Evolutionary conservation across 2,113 vertebrate genomes (phyloP).

Genomic region (Gallinago paraguaiae): DNA sequence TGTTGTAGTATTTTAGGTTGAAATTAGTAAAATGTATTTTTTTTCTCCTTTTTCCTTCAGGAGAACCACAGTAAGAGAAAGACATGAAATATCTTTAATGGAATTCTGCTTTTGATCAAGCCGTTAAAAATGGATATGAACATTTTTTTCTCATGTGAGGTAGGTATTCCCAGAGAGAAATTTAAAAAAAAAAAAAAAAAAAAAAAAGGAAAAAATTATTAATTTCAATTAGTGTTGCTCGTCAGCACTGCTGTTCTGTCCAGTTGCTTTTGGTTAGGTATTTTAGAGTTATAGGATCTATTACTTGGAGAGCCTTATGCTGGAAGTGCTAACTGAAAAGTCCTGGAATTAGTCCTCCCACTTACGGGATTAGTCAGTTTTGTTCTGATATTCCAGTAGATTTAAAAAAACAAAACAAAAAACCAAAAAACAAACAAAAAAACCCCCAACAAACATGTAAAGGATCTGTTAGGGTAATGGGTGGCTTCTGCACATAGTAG

Average conservation of each 20-base stretch:
- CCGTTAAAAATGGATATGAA: conserved; percentile 54
- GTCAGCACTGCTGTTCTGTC: not conserved
- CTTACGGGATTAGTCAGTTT: not conserved
- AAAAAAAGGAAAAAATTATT: no score
- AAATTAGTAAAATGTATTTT: not conserved
- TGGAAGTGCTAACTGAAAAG: not conserved
- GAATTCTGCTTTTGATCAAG: conserved; percentile 37
- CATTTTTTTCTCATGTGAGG: conserved; percentile 42
- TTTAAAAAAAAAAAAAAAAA: not conserved
- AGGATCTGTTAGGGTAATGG: not conserved
- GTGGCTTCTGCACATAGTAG: not conserved
- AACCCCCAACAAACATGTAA: not conserved
- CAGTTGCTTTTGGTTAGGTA: not conserved
- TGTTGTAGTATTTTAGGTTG: not conserved
- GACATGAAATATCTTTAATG: not conserved
- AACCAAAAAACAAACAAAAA: no score
- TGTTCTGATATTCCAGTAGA: not conserved
- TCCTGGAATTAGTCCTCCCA: not conserved
- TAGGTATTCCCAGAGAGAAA: not conserved
- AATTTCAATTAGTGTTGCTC: not conserved
- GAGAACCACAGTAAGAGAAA: not conserved
- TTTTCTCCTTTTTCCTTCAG: not conserved
- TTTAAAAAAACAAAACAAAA: not conserved
- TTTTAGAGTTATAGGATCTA: not conserved
- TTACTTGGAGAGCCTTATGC: not conserved